Evolutionary conservation across 2,113 vertebrate genomes (phyloP), one percentile per base, ranked within the genome.

Genomic region (Carollia perspicillata): DNA sequence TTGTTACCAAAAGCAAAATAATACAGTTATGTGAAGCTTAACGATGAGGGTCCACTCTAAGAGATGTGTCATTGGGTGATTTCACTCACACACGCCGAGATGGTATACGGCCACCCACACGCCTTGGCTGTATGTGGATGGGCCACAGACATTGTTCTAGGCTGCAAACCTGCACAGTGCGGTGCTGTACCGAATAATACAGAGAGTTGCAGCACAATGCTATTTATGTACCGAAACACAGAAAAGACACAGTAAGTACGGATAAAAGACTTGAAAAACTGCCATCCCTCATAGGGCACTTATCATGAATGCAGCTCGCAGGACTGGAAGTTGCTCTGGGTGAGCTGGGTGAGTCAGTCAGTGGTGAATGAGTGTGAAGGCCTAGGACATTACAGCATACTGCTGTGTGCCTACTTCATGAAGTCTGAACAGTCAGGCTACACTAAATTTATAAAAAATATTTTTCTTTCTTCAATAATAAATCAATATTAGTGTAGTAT

Each of bases 1-100:
- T 5, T 85, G 20, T 88, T 96, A 89, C 14, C 84, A 79, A 96
- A 97, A 95, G n/a, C 33, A 66, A 85, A 95, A 89, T 71, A 94
- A 42, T 42, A 42, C 42, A 42, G 42, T 42, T 42, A 42, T 42
- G 42, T 47, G 47, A 78, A 18, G 72, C 72, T 89, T 65, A 77
- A 35, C 1, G 1, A 63, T 37, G n/a, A 47, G 22, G 16, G 47
- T 37, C 18, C 9, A 28, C 53, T 33, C 58, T 92, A 44, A 66
- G 71, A 77, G 53, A 85, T 28, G 23, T 0, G 0, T 77, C 20
- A 26, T 35, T 55, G 47, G 72, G 14, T 26, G 5, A 69, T 63
- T 72, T 71, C 65, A 22, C 79, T 42, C 42, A 63, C 55, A 83
- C 55, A 63, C 44, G 63, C 37, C 40, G 22, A 28, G n/a, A 51